Base-by-base conservation (phyloP, 2,797 vertebrate species). In the Oophaga sylvatica region DNA sequence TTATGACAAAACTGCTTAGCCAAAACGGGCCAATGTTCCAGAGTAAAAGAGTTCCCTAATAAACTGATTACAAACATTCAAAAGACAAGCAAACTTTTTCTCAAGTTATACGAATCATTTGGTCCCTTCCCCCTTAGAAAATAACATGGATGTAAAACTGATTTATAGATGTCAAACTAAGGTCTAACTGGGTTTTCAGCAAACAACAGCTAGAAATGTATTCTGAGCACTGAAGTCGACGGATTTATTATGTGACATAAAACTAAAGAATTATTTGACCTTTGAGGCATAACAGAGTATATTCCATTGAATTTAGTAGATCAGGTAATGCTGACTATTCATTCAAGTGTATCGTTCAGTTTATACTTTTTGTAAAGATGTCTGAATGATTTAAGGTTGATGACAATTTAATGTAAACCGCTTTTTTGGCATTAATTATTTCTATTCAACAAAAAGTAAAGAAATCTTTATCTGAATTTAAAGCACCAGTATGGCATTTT, bases 201-300 rank as follows among this genome's bases (percentile, higher is more conserved):
- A 86, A 59, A 26, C 85, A 70, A 22, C 79, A 67, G 48, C 59
- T 79, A 85, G 79, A 68, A 80, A 86, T 67, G 26, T 35, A 71
- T 86, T 80, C 65, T 17, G 60, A 48, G 82, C 70, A 77, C 60
- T 63, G 76, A 83, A 76, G 60, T 59, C 60, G 62, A 26, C 26
- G 29, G 71, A 83, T 77, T 87, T 87, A 82, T 82, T 87, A 59
- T 68, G n/a, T 68, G 62, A 77, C 48, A 83, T 83, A 82, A 87
- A 87, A 78, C 26, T 67, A 35, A 57, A 59, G 71, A 82, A 77
- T 75, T 81, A 83, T 81, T 71, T 87, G 86, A 87, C 86, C 86
- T 87, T 87, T 83, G 86, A 87, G 86, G 80, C 80, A 82, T 83
- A 81, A 53, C 56, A 81, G 60, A 67, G 60, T 82, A 87, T 67